phyloP scores from a whole-genome alignment of 35 echinoderm and acorn worm genomes.

The Apostichopus californicus region DNA sequence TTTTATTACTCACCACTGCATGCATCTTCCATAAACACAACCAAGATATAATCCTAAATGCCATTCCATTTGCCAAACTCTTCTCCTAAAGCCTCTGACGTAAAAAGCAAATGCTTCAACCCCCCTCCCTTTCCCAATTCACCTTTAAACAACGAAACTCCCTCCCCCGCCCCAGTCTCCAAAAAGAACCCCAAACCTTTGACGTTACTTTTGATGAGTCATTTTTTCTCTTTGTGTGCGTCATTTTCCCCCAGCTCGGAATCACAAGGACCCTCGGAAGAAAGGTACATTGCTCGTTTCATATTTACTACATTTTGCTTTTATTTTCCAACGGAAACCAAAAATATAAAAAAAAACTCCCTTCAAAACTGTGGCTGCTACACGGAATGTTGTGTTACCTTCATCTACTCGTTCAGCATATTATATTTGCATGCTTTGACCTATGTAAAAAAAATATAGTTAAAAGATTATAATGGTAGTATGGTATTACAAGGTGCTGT shows the following conservation, averaged over 20 bases:
- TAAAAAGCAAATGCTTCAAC: not conserved
- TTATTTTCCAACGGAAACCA: not conserved
- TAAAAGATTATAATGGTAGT: too few species aligned
- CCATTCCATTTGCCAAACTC: not conserved
- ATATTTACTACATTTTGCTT: not conserved
- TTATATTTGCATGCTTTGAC: too few species aligned
- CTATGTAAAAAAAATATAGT: too few species aligned
- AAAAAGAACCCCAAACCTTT: not conserved
- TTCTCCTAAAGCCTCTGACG: not conserved
- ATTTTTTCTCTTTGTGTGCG: conserved; percentile 43
- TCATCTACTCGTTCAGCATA: too few species aligned
- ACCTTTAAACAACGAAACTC: too few species aligned
- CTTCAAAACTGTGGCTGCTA: not conserved
- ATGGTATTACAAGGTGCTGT: too few species aligned
- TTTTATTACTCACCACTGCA: conserved; percentile 15
- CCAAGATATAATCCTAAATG: not conserved
- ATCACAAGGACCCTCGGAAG: conserved; percentile 40
- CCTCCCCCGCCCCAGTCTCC: too few species aligned
- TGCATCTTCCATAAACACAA: conserved; percentile 1
- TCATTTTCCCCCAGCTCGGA: conserved; percentile 26
- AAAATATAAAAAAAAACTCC: not conserved
- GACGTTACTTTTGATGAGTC: conserved; percentile 44
- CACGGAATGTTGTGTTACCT: not conserved
- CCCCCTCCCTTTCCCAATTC: too few species aligned
- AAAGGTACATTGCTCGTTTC: conserved; percentile 56